phyloP scores from a whole-genome alignment of 35 echinoderm and acorn worm genomes.

The Apostichopus parvimensis region DNA sequence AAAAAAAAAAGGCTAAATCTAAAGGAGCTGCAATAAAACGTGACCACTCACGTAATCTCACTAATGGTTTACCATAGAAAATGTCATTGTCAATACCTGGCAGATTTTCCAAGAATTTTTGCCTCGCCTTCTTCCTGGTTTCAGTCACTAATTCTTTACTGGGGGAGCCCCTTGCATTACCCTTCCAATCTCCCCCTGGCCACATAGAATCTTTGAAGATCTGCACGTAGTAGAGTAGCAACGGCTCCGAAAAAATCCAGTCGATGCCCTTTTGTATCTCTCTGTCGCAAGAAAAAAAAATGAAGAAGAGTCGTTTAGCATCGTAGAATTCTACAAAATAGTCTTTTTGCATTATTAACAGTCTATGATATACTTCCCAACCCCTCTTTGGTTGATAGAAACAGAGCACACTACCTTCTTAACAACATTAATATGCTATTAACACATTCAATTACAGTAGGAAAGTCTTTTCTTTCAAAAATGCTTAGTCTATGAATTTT shows the following conservation, averaged over 20 bases:
- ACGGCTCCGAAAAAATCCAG: constrained; percentile 90
- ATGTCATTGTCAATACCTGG: constrained; percentile 65
- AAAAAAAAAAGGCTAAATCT: too few relatives aligned
- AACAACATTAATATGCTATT: background rate
- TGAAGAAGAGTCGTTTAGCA: too few relatives aligned
- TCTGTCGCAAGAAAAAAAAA: constrained; percentile 9
- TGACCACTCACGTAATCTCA: too few relatives aligned
- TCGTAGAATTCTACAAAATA: too few relatives aligned
- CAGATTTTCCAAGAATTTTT: constrained; percentile 86
- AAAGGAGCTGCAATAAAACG: too few relatives aligned
- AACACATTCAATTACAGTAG: background rate
- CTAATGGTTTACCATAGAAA: background rate
- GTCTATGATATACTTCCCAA: too few relatives aligned
- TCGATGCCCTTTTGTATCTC: constrained; percentile 74
- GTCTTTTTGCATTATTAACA: too few relatives aligned
- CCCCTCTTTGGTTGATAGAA: too few relatives aligned
- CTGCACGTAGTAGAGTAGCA: constrained; percentile 86
- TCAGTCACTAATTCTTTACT: constrained; percentile 59
- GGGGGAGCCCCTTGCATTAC: constrained; percentile 14
- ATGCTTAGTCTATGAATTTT: too few relatives aligned
- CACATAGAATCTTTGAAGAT: constrained; percentile 86
- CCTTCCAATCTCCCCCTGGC: constrained; percentile 82
- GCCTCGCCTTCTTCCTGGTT: constrained; percentile 80
- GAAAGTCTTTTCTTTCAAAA: too few relatives aligned
- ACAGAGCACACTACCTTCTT: background rate